phyloP scores from a whole-genome alignment of 1,140 invertebrate species.

The Pectinophora gossypiella region DNA sequence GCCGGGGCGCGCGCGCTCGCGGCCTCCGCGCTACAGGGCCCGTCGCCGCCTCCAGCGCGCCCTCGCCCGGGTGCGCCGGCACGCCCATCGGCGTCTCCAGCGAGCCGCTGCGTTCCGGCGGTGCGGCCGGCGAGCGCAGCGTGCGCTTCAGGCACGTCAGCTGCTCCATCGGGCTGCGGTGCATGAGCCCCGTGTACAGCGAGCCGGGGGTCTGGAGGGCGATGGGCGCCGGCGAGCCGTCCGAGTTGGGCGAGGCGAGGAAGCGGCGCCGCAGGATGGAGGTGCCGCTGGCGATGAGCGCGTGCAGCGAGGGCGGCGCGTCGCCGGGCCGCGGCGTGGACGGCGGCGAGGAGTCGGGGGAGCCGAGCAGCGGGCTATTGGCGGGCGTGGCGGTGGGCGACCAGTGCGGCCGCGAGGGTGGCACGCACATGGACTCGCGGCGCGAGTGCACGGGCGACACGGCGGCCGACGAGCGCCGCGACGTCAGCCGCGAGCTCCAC shows the following conservation, averaged over 20 bases:
- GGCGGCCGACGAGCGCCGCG: slow-evolving; percentile 80
- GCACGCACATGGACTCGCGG: slow-evolving; percentile 77
- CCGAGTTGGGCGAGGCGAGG: slow-evolving; percentile 62
- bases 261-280: slow-evolving; percentile 82
- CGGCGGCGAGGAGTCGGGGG: slow-evolving; percentile 83
- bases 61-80: slow-evolving; percentile 74
- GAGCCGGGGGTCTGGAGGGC: slow-evolving; percentile 77
- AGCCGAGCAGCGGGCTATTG: slow-evolving; percentile 65
- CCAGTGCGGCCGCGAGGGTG: slow-evolving; percentile 55
- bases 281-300: slow-evolving; percentile 83
- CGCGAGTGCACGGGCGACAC: slow-evolving; percentile 71
- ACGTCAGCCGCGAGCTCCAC: slow-evolving; percentile 60
- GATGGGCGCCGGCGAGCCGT: slow-evolving; percentile 73
- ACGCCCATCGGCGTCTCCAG: slow-evolving; percentile 62
- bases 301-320: slow-evolving; percentile 77
- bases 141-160: slow-evolving; percentile 82
- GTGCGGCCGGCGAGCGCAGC: slow-evolving; percentile 64
- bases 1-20: slow-evolving; percentile 54
- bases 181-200: slow-evolving; percentile 73
- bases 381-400: slow-evolving; percentile 77
- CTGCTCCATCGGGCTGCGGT: slow-evolving; percentile 85
- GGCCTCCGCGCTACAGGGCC: slow-evolving; percentile 53
- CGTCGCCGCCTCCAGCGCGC: slow-evolving; percentile 63
- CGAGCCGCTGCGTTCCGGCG: slow-evolving; percentile 44
- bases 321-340: slow-evolving; percentile 88